Evolutionary conservation across 2,797 vertebrate genomes (phyloP), one percentile per base, ranked within the genome.

Genomic region (Microctenopoma stevenorrisi): DNA sequence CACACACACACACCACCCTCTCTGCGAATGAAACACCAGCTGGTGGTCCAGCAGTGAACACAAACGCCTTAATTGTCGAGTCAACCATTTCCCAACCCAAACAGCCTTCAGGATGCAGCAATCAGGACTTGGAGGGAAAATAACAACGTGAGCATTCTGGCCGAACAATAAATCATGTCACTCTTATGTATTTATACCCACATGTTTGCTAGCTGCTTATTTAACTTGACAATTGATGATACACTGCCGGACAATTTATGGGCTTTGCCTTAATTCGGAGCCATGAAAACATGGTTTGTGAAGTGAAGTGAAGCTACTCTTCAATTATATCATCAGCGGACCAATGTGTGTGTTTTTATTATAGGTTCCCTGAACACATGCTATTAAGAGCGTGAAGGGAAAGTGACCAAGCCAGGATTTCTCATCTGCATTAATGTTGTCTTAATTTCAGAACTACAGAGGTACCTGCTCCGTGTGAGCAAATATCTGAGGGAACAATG

Each of bases 101-200:
- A 89, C 89, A 93, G 83, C 89, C 90, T 91, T 92, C 91, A 90
- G 91, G 92, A 93, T 91, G 86, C 91, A 88, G 92, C 88, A 92
- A 91, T 94, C 93, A 93, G 79, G 78, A 84, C 85, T 91, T 84
- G 82, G 74, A 92, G 77, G 74, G 88, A 92, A 90, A 91, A 94
- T 89, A 92, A 90, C 90, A 91, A 90, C 91, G 79, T 79, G 65
- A 88, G 84, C 81, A 5, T 74, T 64, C 58, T 30, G 81, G 70
- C 78, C 68, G 61, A n/a, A 79, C 87, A 56, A 90, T 92, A 91
- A 91, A 93, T 94, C 91, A 92, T 82, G 89, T 88, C 77, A 61
- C 77, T 76, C 78, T 86, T 88, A 79, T 88, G 83, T 93, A 91
- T 92, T 92, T 91, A 89, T 90, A 87, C 80, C 76, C 82, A 62